Evolutionary conservation across 2,797 vertebrate species (phyloP).

Genomic region (Clarias laeviceps): DNA sequence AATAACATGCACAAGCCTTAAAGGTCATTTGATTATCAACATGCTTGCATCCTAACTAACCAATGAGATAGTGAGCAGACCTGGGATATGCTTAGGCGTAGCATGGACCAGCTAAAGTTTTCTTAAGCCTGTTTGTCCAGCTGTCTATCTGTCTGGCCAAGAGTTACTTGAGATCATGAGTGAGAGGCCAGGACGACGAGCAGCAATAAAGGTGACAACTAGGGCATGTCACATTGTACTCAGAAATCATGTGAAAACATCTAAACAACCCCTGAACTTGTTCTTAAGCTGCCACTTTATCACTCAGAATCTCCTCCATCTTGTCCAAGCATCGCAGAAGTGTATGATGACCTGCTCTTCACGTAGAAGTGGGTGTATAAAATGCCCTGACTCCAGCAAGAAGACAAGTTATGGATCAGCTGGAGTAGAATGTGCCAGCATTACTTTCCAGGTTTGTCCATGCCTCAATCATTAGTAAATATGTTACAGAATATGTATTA

Average conservation of each 20-base stretch:
- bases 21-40: conserved; percentile 48
- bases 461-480: not conserved
- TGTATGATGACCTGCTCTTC: conserved; percentile 12
- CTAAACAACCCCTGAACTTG: not conserved
- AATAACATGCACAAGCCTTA: conserved; percentile 18
- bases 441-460: not conserved
- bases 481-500: not conserved
- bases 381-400: conserved; percentile 12
- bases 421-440: conserved; percentile 33
- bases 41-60: conserved; percentile 59
- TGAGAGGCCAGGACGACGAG: not conserved
- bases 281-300: conserved; percentile 26
- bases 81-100: conserved; percentile 70
- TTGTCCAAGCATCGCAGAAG: conserved; percentile 18
- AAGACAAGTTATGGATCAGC: conserved; percentile 13
- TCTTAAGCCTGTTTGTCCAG: conserved; percentile 79
- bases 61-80: conserved; percentile 60
- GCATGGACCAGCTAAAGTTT: conserved; percentile 71
- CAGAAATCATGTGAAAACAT: not conserved
- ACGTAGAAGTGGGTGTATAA: conserved; percentile 7
- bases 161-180: conserved; percentile 55
- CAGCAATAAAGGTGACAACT: not conserved
- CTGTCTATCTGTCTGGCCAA: conserved; percentile 72
- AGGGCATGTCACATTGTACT: not conserved
- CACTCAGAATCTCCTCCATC: not conserved